phyloP scores from a whole-genome alignment of 92 coral and sea anemone species.

The Porites divaricata region DNA sequence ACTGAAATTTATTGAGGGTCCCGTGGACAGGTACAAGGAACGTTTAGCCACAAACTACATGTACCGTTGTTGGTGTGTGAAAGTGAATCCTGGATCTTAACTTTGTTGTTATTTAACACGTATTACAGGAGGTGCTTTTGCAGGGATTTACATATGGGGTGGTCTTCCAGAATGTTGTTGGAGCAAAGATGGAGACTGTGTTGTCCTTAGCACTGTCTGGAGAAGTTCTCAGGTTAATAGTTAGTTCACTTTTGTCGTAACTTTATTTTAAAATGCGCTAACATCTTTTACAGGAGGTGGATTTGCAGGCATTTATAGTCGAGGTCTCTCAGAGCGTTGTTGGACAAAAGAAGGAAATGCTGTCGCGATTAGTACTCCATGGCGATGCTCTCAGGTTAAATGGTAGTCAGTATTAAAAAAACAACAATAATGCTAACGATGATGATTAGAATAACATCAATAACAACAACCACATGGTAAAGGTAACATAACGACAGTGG shows the following conservation, averaged over 20 bases:
- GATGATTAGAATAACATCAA: no score
- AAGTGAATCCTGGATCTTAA: no score
- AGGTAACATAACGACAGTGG: no score
- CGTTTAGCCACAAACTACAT: no score
- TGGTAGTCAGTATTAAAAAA: neutral
- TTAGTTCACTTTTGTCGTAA: neutral
- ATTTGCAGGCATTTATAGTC: slow-evolving; percentile 69
- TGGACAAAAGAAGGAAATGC: slow-evolving; percentile 74
- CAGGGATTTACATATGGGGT: slow-evolving; percentile 56
- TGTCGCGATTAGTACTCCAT: slow-evolving; percentile 53
- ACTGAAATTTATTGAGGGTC: no score
- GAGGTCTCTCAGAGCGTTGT: slow-evolving; percentile 50
- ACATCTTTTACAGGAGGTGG: slow-evolving; percentile 46
- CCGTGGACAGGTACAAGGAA: no score
- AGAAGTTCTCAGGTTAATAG: slow-evolving; percentile 56
- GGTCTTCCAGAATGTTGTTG: slow-evolving; percentile 54
- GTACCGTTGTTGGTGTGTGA: no score
- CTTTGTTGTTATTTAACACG: neutral
- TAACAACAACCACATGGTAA: no score
- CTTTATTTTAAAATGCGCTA: neutral
- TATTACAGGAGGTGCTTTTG: slow-evolving; percentile 68
- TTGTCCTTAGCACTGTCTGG: slow-evolving; percentile 57
- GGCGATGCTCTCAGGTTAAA: slow-evolving; percentile 70
- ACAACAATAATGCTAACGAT: no score
- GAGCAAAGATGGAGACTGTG: slow-evolving; percentile 62